Conservation (phyloP, 53 echinoderm and acorn worm species). For the Crossaster papposus region DNA sequence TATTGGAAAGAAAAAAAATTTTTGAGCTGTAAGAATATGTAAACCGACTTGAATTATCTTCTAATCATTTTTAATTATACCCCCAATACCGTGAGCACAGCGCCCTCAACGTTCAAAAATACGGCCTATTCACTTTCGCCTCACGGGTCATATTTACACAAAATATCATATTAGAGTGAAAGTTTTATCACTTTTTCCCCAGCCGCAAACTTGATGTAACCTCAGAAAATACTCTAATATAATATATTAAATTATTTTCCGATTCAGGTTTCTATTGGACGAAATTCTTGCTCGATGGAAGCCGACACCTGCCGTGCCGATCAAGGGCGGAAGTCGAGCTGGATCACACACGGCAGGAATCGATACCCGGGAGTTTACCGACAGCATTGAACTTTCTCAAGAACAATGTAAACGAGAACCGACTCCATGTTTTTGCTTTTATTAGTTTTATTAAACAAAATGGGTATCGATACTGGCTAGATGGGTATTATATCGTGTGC, state of each 20-base stretch:
- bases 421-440: background rate
- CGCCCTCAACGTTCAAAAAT: too few species aligned
- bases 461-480: background rate
- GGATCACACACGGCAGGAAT: background rate
- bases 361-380: background rate
- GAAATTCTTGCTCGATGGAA: constrained; percentile 14
- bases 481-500: too few species aligned
- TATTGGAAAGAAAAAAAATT: too few species aligned
- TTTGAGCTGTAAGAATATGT: too few species aligned
- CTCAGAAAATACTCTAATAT: background rate
- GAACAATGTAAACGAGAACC: background rate
- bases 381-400: background rate
- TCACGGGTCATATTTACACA: too few species aligned
- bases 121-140: too few species aligned
- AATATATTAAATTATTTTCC: background rate
- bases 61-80: too few species aligned
- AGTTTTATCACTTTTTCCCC: too few species aligned
- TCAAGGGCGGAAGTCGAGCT: background rate
- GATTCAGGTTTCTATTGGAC: constrained; percentile 13
- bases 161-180: too few species aligned
- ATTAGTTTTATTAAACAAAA: background rate
- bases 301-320: background rate
- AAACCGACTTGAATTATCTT: too few species aligned
- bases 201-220: background rate
- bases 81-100: too few species aligned